These are phyloP conservation scores for Neopipo cinnamomea DNA, from an alignment of 2,113 vertebrate genomes.

Conservation along the genomic window DNA sequence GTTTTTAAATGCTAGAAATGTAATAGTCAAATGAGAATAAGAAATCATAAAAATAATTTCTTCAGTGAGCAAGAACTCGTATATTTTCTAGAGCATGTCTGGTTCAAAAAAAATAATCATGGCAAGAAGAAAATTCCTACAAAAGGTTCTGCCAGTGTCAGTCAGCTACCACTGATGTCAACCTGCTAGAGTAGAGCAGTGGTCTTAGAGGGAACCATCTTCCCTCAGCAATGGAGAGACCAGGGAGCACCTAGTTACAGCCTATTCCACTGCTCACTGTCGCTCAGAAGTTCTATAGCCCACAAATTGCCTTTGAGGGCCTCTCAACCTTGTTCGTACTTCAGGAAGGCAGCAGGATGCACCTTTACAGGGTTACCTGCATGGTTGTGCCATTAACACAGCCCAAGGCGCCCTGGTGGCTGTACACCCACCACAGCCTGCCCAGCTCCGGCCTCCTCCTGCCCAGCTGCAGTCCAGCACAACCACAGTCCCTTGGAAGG, in stretches of 20 bases:
- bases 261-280: neutral
- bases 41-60: neutral
- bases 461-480: neutral
- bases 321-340: neutral
- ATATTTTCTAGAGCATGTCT: neutral
- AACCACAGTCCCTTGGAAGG: no score
- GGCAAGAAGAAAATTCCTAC: neutral
- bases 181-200: neutral
- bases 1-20: neutral
- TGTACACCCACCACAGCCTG: accelerated
- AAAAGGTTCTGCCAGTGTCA: neutral
- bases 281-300: neutral
- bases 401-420: accelerated
- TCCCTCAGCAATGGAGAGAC: neutral
- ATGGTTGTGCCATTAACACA: no score
- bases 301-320: neutral
- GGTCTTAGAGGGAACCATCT: neutral
- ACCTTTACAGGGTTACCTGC: neutral
- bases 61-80: neutral
- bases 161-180: neutral
- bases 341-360: accelerated
- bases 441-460: neutral
- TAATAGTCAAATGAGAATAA: neutral
- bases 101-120: neutral
- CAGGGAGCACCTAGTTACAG: neutral